Evolutionary conservation across 1,140 invertebrate genomes (phyloP).

Genomic region (Drosophila aff.): DNA sequence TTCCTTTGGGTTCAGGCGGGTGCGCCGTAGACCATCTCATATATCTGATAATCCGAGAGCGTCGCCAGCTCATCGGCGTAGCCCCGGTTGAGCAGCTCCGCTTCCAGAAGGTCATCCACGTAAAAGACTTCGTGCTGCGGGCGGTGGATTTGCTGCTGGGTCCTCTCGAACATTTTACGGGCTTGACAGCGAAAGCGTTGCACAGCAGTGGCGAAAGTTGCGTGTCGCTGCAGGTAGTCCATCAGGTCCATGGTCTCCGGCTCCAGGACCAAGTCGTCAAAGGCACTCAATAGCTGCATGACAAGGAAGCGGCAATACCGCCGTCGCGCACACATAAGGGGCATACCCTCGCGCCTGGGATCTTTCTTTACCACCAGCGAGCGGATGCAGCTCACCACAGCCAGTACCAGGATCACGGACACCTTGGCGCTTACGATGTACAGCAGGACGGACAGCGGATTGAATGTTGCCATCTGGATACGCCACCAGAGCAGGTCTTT

Average conservation of each 20-base stretch:
- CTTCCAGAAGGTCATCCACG: conserved; percentile 32
- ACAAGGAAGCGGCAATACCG: conserved; percentile 58
- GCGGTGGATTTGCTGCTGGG: conserved; percentile 16
- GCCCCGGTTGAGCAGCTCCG: conserved; percentile 34
- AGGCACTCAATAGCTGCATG: conserved; percentile 52
- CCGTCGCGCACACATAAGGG: conserved; percentile 27
- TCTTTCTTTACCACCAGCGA: neutral
- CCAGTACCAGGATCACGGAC: conserved; percentile 28
- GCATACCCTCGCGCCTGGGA: neutral
- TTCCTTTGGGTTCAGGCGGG: conserved; percentile 1
- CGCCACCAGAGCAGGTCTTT: conserved; percentile 53
- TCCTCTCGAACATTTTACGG: conserved; percentile 52
- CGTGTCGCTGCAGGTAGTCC: conserved; percentile 2
- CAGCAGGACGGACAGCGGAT: conserved; percentile 31
- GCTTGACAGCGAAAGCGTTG: conserved; percentile 48
- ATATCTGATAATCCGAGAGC: conserved; percentile 49
- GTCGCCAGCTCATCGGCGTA: conserved; percentile 35
- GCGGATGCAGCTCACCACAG: conserved; percentile 26
- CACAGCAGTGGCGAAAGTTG: conserved; percentile 23
- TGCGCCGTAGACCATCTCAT: conserved; percentile 33
- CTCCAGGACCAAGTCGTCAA: conserved; percentile 33
- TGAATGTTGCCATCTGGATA: neutral
- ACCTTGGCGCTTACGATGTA: conserved; percentile 30
- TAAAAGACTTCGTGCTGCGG: conserved; percentile 41
- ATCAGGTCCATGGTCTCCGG: neutral